Evolutionary conservation across 2,113 vertebrate genomes (phyloP), one percentile per base, ranked within the genome.

Genomic region (Gila orcuttii): DNA sequence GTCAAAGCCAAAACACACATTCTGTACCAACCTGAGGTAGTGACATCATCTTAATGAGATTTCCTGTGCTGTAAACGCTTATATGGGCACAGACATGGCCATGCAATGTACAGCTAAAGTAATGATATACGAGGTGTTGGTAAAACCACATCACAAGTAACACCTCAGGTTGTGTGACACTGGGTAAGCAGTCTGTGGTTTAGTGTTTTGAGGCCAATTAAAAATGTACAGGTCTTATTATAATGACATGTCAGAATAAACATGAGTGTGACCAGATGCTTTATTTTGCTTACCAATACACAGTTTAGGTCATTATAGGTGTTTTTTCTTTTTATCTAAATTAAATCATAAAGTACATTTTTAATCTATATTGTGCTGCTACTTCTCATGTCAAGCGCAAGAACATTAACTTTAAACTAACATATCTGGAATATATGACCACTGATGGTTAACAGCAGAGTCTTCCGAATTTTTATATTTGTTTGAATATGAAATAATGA

Each of bases 11-110:
- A 69, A 52, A 23, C 3, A 81, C 39, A 82, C 45, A 82, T 13
- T 28, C 3, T 19, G 45, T 4, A 33, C 55, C 8, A 55, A 55
- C 17, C 62, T 68, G 25, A 28, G 28, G 79, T 52, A 8, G 19
- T 82, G 79, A 82, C 79, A 82, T 82, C 42, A 82, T 31, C 39
- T 69, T 52, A 68, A 82, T 69, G 79, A 68, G 17, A 82, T 66
- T 21, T 80, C 78, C 79, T 36, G 79, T 33, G 45, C 60, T 50
- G 62, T 68, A 47, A 42, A 66, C 0, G n/a, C 19, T n/a, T 21
- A 62, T 31, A 64, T 47, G 36, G 36, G 59, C 39, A 64, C n/a
- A 64, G 12, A 78, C 9, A 59, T 15, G 2, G 33, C 11, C 55
- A n/a, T 79, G 7, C 36, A 64, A n/a, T 66, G n/a, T 64, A 45